These are phyloP conservation scores for Onchidella celtica DNA, from an alignment of 2,888 invertebrate species.

Conservation along the genomic window DNA sequence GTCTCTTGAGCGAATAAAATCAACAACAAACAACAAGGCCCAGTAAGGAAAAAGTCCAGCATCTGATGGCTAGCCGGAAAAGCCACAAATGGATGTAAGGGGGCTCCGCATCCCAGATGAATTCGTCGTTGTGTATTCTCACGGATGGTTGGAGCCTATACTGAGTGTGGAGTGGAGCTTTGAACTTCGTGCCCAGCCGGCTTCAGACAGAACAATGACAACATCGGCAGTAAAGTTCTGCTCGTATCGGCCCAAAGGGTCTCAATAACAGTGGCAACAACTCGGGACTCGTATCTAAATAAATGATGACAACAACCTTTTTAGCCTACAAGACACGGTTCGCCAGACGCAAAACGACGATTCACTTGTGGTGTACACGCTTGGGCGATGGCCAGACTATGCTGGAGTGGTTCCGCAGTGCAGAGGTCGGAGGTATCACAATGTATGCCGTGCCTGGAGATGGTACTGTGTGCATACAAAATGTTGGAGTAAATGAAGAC, in stretches of 20 bases:
- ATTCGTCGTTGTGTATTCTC: not conserved
- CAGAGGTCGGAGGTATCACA: not conserved
- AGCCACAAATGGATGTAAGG: not conserved
- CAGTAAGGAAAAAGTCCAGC: too few relatives aligned
- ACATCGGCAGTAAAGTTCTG: not conserved
- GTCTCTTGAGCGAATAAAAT: too few relatives aligned
- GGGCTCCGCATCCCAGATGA: not conserved
- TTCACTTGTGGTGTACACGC: constrained; percentile 23
- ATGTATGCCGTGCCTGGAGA: not conserved
- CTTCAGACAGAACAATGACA: not conserved
- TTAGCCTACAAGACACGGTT: constrained; percentile 14
- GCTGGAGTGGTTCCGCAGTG: not conserved
- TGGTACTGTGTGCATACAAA: not conserved
- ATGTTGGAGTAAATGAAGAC: not conserved
- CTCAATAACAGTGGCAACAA: constrained; percentile 16
- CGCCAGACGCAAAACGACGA: constrained; percentile 10
- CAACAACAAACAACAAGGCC: too few relatives aligned
- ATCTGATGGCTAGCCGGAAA: not conserved
- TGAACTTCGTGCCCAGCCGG: not conserved
- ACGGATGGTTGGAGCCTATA: not conserved
- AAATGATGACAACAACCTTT: constrained; percentile 32
- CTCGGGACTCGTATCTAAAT: constrained; percentile 27
- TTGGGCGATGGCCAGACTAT: constrained; percentile 18
- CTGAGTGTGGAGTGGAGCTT: not conserved
- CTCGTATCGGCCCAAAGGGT: not conserved